Percentiles rank a stretch among this genome's conserved stretches.
These are phyloP conservation scores for Harmothoe impar DNA, from an alignment of 2,888 invertebrate species.

Conservation along the genomic window DNA sequence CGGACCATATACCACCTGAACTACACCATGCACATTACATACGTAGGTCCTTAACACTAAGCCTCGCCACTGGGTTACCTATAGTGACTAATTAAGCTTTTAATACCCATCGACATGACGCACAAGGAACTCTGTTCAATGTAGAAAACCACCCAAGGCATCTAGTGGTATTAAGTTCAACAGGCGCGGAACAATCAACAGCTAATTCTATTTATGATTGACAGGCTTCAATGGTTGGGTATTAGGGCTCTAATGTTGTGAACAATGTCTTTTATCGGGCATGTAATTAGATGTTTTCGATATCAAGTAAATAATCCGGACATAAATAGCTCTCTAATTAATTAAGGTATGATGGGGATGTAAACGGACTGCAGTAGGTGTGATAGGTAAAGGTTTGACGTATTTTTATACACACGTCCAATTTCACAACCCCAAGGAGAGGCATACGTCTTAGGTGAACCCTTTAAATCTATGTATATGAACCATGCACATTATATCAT, in stretches of 20 bases:
- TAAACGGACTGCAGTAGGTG: neutral
- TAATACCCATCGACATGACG: slow-evolving; percentile 37
- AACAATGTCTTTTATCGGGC: no score
- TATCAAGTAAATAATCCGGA: no score
- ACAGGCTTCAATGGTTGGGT: neutral
- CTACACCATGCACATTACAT: neutral
- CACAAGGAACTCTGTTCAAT: neutral
- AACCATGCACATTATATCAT: no score
- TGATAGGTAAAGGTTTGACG: neutral
- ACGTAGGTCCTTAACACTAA: slow-evolving; percentile 51
- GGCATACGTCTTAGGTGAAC: no score
- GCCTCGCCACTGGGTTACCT: slow-evolving; percentile 38
- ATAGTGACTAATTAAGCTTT: slow-evolving; percentile 54
- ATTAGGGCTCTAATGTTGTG: neutral
- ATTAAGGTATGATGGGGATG: no score
- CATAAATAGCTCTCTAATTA: no score
- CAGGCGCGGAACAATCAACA: slow-evolving; percentile 1
- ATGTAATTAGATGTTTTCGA: no score
- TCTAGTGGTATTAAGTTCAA: slow-evolving; percentile 2
- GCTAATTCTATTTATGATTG: neutral
- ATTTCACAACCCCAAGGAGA: no score
- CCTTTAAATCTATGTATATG: no score
- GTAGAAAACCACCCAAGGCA: neutral
- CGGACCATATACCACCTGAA: slow-evolving; percentile 39
- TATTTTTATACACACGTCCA: no score